Base-by-base conservation (phyloP, 2,888 invertebrate species). In the Plebejus melissa region DNA sequence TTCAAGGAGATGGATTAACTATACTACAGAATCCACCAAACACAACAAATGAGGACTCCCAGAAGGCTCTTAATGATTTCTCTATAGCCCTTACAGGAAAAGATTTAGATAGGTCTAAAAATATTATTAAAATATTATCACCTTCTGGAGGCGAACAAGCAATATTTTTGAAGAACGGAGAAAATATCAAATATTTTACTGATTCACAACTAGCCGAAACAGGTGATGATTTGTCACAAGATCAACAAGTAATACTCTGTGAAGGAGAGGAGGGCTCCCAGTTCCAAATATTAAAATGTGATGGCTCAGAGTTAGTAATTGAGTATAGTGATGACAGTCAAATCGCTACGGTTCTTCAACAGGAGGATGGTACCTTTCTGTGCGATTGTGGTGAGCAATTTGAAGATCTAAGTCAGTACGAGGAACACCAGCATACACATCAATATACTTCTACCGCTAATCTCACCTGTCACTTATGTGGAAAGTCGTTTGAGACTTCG, bases 321-420 rank as follows among this genome's bases (percentile, higher is more conserved):
- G 91, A 93, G 79, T 94, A 94, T 82, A 87, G 90, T 2, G 92
- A 92, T 80, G 93, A 91, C 7, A 87, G 87, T 60, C 86, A 91
- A 81, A 87, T 91, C 65, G 86, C 91, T 36, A 90, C 90, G 2
- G 88, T 91, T 6, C 79, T 91, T 11, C 90, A 91, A 79, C 90
- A 92, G 79, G 90, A 90, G 60, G 90, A 93, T 80, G 90, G 91
- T 0, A 85, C 88, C 57, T 93, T 90, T 76, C 77, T 93, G 7
- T 94, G 94, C 81, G 92, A 91, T 7, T 94, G 94, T 74, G 94
- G 94, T 16, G 90, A 91, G 74, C 85, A 89, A 57, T 94, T 90
- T 80, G 87, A 88, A 69, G 90, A 94, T 58, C 81, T 91, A 54
- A 80, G 83, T 0, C 88, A 88, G n/a, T 93, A 89, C 84, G 88